Evolutionary conservation across 1,140 invertebrate genomes (phyloP).

Genomic region (Pemphigus obesinymphae): DNA sequence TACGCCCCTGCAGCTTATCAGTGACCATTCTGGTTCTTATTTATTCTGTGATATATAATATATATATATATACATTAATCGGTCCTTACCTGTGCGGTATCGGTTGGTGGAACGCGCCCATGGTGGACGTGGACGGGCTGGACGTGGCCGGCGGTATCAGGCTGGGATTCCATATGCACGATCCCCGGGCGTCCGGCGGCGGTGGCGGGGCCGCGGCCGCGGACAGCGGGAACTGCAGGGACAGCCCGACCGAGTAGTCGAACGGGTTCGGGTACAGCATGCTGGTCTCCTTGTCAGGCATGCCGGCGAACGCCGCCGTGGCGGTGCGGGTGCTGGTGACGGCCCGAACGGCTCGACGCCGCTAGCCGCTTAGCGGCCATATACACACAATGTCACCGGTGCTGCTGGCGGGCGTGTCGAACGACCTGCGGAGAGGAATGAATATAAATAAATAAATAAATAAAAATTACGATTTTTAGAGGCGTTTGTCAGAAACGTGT

Average conservation of each 20-base stretch:
- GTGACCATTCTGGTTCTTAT: no score
- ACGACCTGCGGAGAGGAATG: not conserved
- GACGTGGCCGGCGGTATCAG: conserved; percentile 35
- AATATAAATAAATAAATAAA: not conserved
- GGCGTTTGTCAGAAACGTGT: not conserved
- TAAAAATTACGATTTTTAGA: not conserved
- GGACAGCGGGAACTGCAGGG: conserved; percentile 37
- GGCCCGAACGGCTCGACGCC: conserved; percentile 21
- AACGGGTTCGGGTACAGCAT: conserved; percentile 37
- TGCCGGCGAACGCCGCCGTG: not conserved
- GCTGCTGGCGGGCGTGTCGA: not conserved
- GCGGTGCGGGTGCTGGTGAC: not conserved
- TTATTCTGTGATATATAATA: no score
- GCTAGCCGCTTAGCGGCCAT: conserved; percentile 21
- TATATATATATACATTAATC: no score
- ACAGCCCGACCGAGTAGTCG: conserved; percentile 24
- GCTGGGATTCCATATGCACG: conserved; percentile 35
- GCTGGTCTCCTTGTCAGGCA: conserved; percentile 34
- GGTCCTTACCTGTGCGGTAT: conserved; percentile 38
- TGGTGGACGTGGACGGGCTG: conserved; percentile 22
- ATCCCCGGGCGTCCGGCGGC: conserved; percentile 29
- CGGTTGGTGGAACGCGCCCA: conserved; percentile 27
- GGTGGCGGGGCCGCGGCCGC: conserved; percentile 22
- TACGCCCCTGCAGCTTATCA: no score
- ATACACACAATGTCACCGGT: not conserved